Evolutionary conservation across 2,888 invertebrate genomes (phyloP), one percentile per base, ranked within the genome.

Genomic region (Anodontia alba): DNA sequence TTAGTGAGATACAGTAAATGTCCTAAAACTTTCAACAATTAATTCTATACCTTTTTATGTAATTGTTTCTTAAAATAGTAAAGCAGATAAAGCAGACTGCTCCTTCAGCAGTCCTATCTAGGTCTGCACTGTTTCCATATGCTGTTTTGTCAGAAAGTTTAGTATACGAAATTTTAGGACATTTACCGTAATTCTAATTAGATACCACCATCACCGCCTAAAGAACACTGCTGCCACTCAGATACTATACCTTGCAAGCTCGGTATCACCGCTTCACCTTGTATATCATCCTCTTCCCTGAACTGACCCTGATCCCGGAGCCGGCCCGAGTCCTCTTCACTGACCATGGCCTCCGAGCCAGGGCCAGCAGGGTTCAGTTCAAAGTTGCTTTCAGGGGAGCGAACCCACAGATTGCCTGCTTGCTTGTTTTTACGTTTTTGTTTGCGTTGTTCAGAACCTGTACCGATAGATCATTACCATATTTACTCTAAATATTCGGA

Each of bases 371-470:
- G 69, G 54, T 62, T 67, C 23, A 85, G 68, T 76, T 85, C 85
- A 80, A 85, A 85, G 69, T 85, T 85, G 38, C 85, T 54, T 76
- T 85, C 85, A 54, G 85, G 85, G 76, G 80, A 80, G 77, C 78
- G 82, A 57, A 85, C 80, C 85, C 85, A 85, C 10, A 36, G 82
- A 75, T 85, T 85, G 20, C 80, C 80, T 15, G 78, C 57, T 26
- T 57, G 57, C 57, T 57, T 57, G 10, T 57, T 57, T 17, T 57
- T 57, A n/a, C 29, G 57, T 57, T 57, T 57, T 57, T 57, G 15
- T n/a, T 57, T 57, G 57, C 57, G 26, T 57, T 7, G 57, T 17
- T 57, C 29, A 29, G 57, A 29, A 57, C 57, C 57, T 57, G 57
- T 57, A 26, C 57, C 57, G 23, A 57, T 57, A 57, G 26, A 57